phyloP scores from a whole-genome alignment of 2,888 invertebrate genomes.

The Ectobius pallidus region DNA sequence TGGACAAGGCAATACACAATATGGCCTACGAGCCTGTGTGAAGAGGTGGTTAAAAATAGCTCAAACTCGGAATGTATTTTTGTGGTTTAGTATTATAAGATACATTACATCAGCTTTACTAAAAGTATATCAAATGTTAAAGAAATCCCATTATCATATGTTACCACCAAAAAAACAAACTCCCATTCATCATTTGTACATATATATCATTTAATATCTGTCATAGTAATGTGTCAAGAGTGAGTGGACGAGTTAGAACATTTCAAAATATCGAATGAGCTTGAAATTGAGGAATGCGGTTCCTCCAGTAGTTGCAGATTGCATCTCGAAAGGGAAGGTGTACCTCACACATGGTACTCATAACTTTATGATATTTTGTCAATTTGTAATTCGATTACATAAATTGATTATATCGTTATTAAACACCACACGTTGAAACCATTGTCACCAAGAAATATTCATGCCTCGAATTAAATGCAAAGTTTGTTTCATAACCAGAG shows the following conservation, averaged over 20 bases:
- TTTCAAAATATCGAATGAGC: constrained; percentile 14
- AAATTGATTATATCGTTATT: neutral
- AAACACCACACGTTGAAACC: constrained; percentile 8
- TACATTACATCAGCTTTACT: constrained; percentile 22
- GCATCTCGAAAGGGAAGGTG: too few relatives aligned
- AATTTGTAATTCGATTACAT: constrained; percentile 16
- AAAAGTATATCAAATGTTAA: constrained; percentile 21
- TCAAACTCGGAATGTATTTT: constrained; percentile 24
- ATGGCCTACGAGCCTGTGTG: constrained; percentile 4
- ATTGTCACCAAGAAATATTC: neutral
- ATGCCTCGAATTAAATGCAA: neutral
- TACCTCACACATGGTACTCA: neutral
- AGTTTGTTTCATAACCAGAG: neutral
- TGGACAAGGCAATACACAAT: constrained; percentile 9
- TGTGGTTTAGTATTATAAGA: constrained; percentile 23
- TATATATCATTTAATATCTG: constrained; percentile 19
- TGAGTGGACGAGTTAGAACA: constrained; percentile 1
- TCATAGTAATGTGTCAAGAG: constrained; percentile 16
- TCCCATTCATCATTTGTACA: constrained; percentile 25
- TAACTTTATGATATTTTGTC: constrained; percentile 8
- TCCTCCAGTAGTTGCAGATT: neutral
- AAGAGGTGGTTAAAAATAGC: constrained; percentile 24
- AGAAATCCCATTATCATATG: constrained; percentile 11
- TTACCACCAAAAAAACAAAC: neutral
- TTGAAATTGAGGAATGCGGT: constrained; percentile 10